Evolutionary conservation across 1,140 invertebrate species (phyloP).

Genomic region (Hydropsyche tenuis): DNA sequence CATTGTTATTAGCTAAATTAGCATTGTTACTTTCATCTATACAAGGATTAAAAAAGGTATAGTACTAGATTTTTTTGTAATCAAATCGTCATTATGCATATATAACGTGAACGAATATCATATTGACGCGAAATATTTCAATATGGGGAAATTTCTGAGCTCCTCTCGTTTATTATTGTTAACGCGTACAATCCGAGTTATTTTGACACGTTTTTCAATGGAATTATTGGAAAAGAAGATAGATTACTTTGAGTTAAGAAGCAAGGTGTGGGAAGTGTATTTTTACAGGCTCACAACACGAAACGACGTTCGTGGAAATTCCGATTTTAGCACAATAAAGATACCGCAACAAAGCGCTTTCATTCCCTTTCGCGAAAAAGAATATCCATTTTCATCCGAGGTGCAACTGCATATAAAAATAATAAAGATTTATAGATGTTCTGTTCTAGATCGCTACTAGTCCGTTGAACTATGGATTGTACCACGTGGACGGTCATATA

Average conservation of each 20-base stretch:
- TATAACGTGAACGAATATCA: not conserved
- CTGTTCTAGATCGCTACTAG: slow-evolving; percentile 63
- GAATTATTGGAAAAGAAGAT: not conserved
- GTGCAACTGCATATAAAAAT: slow-evolving; percentile 16
- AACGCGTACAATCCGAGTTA: not conserved
- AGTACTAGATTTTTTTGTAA: slow-evolving; percentile 24
- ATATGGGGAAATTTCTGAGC: no score
- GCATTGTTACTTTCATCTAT: slow-evolving; percentile 78
- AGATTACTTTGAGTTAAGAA: slow-evolving; percentile 2
- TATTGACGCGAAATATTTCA: no score
- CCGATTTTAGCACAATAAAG: not conserved
- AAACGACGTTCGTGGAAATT: not conserved
- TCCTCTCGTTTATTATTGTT: no score
- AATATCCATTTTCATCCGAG: not conserved
- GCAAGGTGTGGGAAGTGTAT: not conserved
- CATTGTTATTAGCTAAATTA: slow-evolving; percentile 76
- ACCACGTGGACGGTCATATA: slow-evolving; percentile 50
- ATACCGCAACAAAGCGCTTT: not conserved
- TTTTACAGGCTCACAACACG: not conserved
- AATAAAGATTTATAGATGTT: slow-evolving; percentile 58
- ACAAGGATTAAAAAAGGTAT: slow-evolving; percentile 74
- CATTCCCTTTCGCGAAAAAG: not conserved
- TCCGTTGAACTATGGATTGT: slow-evolving; percentile 62
- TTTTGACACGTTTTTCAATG: not conserved
- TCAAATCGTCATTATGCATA: not conserved